Base-by-base conservation (phyloP, 2,113 vertebrate genomes). In the Osmerus mordax region DNA sequence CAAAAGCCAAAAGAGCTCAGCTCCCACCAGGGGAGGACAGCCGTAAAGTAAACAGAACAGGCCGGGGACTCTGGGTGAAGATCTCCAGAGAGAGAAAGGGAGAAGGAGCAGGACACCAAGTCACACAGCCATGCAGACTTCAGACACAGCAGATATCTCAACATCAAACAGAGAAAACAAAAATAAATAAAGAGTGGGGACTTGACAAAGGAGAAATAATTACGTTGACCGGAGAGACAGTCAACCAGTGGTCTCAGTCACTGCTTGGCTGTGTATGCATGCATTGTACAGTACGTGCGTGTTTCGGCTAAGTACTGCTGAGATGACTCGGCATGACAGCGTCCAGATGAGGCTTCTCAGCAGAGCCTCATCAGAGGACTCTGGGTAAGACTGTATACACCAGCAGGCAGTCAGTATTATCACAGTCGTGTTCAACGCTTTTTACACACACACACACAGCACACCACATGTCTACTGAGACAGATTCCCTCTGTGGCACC, bases 101-200 rank as follows among this genome's bases (percentile, higher is more conserved):
- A 60, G 74, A 54, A 67, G 65, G 28, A 47, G 15, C 18, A 7
- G 58, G 65, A 28, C 36, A 67, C 58, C 19, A 19, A 60, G n/a
- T 60, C 58, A 25, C 21, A 12, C 3, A 67, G 19, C 36, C 21
- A 52, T 52, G 36, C 36, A 23, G 41, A 52, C 73, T 72, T 78
- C 74, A 81, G 78, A 76, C 74, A 0, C 69, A 18, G 68, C 67
- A 65, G 71, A 47, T 63, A 77, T 81, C 76, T 75, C 75, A 77
- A 86, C 85, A 88, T 86, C 79, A 88, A 87, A 86, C 64, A n/a
- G 63, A 25, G 64, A 25, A 28, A 69, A 81, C 32, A 55, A 61
- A 59, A 62, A 69, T 68, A 73, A 47, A 47, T 47, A 11, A 36
- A 36, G 32, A 36, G 32, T 72, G 54, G 51, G 47, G 47, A 21